Conservation (phyloP, 2,113 vertebrate species). For the Crypturellus undulatus region DNA sequence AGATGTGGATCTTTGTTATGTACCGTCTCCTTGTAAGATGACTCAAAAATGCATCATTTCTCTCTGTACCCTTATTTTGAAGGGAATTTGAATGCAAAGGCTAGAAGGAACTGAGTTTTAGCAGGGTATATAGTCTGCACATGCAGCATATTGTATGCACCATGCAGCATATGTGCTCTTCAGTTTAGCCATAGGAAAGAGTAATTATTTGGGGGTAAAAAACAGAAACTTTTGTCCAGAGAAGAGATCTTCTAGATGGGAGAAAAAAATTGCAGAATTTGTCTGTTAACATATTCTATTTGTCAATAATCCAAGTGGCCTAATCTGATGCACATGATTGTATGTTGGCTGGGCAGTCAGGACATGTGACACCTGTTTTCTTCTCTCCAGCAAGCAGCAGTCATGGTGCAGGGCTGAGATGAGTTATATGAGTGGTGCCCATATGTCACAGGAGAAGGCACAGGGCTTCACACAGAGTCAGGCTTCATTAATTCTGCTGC, state of each 20-base stretch:
- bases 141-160: background rate
- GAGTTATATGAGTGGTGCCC: background rate
- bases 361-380: background rate
- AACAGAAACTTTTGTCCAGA: background rate
- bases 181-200: background rate
- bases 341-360: background rate
- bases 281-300: background rate
- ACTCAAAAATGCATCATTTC: background rate
- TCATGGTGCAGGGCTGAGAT: background rate
- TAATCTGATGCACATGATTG: background rate
- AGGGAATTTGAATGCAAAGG: background rate
- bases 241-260: background rate
- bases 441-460: background rate
- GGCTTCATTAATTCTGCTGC: background rate
- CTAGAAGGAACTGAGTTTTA: background rate
- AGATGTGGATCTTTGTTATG: background rate
- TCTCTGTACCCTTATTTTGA: background rate
- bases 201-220: background rate
- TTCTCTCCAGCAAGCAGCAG: background rate
- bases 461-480: background rate
- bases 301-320: background rate
- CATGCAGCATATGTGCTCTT: background rate
- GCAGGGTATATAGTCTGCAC: accelerated
- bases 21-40: background rate
- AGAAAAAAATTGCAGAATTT: background rate